A percentile compares a stretch with the other conserved stretches of the same genome.
phyloP scores from a whole-genome alignment of 1,140 invertebrate species.

The Trissolcus basalis region DNA sequence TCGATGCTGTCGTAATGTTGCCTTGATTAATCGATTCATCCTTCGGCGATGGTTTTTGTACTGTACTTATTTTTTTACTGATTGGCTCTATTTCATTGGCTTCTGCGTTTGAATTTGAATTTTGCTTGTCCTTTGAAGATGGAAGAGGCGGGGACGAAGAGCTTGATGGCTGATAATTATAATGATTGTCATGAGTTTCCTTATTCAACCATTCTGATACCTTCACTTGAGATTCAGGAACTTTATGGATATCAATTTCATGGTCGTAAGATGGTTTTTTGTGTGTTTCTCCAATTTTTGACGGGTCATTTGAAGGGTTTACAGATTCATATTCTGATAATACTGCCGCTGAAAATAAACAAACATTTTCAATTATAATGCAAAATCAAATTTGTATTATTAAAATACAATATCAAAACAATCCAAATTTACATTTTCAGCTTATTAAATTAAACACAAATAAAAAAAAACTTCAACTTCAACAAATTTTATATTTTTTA shows the following conservation, averaged over 20 bases:
- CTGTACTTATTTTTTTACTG: background rate
- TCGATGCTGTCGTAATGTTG: background rate
- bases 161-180: background rate
- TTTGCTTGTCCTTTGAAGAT: background rate
- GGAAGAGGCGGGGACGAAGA: background rate
- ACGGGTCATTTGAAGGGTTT: background rate
- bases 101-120: conserved; percentile 8
- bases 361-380: background rate
- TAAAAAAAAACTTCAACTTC: too few species aligned
- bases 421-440: too few species aligned
- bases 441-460: too few species aligned
- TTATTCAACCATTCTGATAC: conserved; percentile 20
- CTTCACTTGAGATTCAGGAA: background rate
- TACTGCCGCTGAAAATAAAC: conserved; percentile 1
- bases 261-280: background rate
- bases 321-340: background rate
- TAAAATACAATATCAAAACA: too few species aligned
- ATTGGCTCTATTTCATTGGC: conserved; percentile 1
- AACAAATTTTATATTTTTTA: too few species aligned
- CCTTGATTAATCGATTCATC: conserved; percentile 15
- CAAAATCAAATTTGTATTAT: background rate
- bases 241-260: background rate
- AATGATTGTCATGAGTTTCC: background rate
- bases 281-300: background rate
- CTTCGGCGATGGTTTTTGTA: conserved; percentile 1